Evolutionary conservation across 2,888 invertebrate genomes (phyloP), one percentile per base, ranked within the genome.

Genomic region (Conistra vaccinii): DNA sequence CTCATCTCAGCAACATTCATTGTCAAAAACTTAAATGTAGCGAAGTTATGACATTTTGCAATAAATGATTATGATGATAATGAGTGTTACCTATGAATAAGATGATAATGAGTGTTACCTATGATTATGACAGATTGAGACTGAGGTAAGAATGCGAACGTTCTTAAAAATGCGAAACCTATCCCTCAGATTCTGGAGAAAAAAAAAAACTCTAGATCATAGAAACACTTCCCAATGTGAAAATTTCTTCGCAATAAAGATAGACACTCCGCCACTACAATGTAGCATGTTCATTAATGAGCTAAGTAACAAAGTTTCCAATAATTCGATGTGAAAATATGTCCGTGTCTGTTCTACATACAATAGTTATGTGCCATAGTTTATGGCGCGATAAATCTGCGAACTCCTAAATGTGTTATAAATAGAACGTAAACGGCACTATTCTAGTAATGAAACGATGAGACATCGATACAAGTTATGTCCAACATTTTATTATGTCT

Each of bases 361-460:
- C 20, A 39, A 66, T 42, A 14, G 42, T 45, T n/a, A 68, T 29
- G 35, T 57, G n/a, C 29, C 20, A 45, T n/a, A 72, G n/a, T 84
- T 82, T 61, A 80, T 80, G 67, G 39, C 10, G 39, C 68, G 45
- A 76, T 80, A 76, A 84, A 84, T 84, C 76, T 58, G 76, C 55
- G 70, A 57, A 35, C 53, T 58, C 53, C 39, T 63, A 67, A 76
- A 83, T 69, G 61, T 69, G 63, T n/a, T 67, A 76, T 72, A 76
- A 76, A 83, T 75, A 55, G 51, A 45, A 62, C 58, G 42, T 69
- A 68, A 76, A 73, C 48, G 39, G 29, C 58, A n/a, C 26, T 55
- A 55, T 66, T 71, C 53, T 12, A 26, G 45, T 58, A 66, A 75
- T 67, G 51, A 53, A 68, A 48, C 68, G 53, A 61, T 72, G 66